phyloP scores from a whole-genome alignment of 2,113 vertebrate genomes.

The Callionymus lyra region DNA sequence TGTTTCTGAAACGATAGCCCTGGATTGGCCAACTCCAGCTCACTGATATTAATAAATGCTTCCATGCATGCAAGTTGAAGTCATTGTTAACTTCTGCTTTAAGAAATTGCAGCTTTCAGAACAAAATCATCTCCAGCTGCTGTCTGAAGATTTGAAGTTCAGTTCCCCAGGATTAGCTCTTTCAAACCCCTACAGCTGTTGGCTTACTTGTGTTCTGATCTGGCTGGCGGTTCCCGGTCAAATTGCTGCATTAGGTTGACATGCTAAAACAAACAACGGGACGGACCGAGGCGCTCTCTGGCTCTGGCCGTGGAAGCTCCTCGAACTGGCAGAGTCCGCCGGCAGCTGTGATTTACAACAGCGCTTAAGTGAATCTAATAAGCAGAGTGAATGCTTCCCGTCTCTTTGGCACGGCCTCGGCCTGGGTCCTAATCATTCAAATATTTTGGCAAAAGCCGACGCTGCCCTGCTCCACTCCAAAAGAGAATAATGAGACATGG shows the following conservation, averaged over 20 bases:
- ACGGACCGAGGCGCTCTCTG: slow-evolving; percentile 33
- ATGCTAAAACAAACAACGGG: slow-evolving; percentile 48
- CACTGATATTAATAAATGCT: slow-evolving; percentile 28
- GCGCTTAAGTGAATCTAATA: slow-evolving; percentile 87
- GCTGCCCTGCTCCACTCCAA: slow-evolving; percentile 66
- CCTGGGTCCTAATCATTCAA: slow-evolving; percentile 88
- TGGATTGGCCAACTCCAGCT: slow-evolving; percentile 19
- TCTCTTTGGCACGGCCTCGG: slow-evolving; percentile 80
- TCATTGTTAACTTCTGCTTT: slow-evolving; percentile 28
- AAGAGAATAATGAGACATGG: slow-evolving; percentile 69
- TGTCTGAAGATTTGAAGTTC: slow-evolving; percentile 15
- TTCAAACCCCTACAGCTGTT: slow-evolving; percentile 21
- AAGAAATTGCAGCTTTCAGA: slow-evolving; percentile 29
- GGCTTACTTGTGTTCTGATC: slow-evolving; percentile 29
- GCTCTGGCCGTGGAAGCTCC: slow-evolving; percentile 53
- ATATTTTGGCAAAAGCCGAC: slow-evolving; percentile 86
- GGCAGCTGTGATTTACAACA: slow-evolving; percentile 83
- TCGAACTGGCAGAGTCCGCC: slow-evolving; percentile 58
- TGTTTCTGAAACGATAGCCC: slow-evolving; percentile 14
- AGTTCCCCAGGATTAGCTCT: slow-evolving; percentile 19
- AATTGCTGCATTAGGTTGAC: slow-evolving; percentile 25
- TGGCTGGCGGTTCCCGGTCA: slow-evolving; percentile 5
- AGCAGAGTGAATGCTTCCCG: slow-evolving; percentile 85
- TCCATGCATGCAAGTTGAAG: slow-evolving; percentile 27
- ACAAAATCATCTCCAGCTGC: slow-evolving; percentile 41